These are phyloP conservation scores for Lacerta agilis DNA, from an alignment of 2,797 vertebrate genomes.

Conservation along the genomic window DNA sequence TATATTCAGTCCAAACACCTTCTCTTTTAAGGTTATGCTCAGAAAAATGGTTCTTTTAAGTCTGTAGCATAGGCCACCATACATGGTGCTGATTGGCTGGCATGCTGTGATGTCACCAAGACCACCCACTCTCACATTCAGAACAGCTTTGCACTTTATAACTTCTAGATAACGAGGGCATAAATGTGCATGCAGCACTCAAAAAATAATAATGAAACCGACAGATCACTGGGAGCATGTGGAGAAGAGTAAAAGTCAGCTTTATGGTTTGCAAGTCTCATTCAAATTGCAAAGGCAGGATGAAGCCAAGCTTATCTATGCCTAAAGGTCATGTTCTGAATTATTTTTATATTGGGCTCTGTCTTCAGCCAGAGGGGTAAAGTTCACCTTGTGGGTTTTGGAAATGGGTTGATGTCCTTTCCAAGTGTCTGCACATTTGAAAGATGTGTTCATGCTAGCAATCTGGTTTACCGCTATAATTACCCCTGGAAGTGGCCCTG, in stretches of 20 bases:
- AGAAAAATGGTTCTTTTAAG: background rate
- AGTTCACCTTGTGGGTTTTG: background rate
- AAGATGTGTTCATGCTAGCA: background rate
- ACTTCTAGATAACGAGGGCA: background rate
- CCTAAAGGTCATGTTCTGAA: background rate
- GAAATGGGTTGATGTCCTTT: background rate
- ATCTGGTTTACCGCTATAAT: background rate
- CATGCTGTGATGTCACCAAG: background rate
- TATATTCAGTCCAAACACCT: too few species aligned
- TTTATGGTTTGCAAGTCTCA: background rate
- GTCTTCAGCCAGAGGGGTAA: background rate
- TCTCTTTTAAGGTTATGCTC: background rate
- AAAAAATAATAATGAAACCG: too few species aligned
- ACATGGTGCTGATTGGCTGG: background rate
- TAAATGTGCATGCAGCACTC: background rate
- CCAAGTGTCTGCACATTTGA: background rate
- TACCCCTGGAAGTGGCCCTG: background rate
- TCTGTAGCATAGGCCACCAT: background rate
- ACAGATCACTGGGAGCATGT: background rate
- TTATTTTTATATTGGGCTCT: background rate
- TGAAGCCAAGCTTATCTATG: background rate
- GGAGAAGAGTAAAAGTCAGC: background rate
- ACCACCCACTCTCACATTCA: background rate
- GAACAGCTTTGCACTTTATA: background rate
- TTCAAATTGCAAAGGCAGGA: background rate